phyloP scores from a whole-genome alignment of 2,888 invertebrate species.

The Stictocephala bisonia region DNA sequence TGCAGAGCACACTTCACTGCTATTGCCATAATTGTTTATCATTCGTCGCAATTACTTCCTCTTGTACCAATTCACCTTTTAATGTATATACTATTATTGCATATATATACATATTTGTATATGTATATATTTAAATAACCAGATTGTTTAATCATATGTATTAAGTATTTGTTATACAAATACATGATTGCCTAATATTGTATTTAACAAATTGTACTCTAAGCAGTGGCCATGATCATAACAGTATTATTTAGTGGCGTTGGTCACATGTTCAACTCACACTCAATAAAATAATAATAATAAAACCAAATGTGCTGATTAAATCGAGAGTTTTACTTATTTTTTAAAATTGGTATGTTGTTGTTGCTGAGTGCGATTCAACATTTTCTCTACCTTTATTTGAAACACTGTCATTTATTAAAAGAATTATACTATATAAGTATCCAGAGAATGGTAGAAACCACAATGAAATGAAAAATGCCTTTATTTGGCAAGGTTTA shows the following conservation, averaged over 20 bases:
- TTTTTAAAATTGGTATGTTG: no score
- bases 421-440: no score
- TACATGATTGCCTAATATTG: conserved; percentile 46
- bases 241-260: conserved; percentile 38
- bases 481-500: no score
- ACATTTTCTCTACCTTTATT: no score
- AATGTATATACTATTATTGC: conserved; percentile 31
- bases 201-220: conserved; percentile 41
- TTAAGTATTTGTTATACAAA: conserved; percentile 46
- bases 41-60: conserved; percentile 39
- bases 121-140: conserved; percentile 37
- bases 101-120: conserved; percentile 40
- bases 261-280: conserved; percentile 38
- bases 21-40: conserved; percentile 20
- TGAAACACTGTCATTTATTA: no score
- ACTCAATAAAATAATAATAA: conserved; percentile 41
- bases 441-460: no score
- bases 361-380: no score
- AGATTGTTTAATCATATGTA: conserved; percentile 41
- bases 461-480: no score
- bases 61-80: conserved; percentile 37
- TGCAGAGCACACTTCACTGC: conserved; percentile 16
- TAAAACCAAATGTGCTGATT: conserved; percentile 46
- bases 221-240: conserved; percentile 40
- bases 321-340: no score